These are phyloP conservation scores for Pogona vitticeps DNA, from an alignment of 2,113 vertebrate species.

Conservation along the genomic window DNA sequence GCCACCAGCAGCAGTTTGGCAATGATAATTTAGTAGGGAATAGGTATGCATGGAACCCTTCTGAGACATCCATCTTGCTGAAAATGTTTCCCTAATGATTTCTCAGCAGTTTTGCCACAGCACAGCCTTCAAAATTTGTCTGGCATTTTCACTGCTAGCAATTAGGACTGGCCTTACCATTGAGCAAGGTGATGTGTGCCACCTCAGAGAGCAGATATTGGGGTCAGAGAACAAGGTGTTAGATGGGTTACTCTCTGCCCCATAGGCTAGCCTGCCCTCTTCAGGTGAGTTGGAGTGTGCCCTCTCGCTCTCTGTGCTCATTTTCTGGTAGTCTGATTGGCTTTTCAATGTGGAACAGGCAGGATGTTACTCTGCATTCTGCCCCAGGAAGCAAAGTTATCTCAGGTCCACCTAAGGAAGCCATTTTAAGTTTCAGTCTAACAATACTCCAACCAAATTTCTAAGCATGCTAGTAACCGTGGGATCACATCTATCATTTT, in stretches of 20 bases:
- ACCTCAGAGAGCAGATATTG: neutral
- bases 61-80: neutral
- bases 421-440: neutral
- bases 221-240: neutral
- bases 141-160: neutral
- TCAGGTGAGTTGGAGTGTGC: neutral
- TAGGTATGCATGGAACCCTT: neutral
- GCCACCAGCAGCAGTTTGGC: slow-evolving; percentile 21
- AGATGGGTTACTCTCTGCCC: neutral
- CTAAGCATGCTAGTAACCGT: neutral
- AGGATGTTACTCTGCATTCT: neutral
- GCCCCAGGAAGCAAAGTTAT: neutral
- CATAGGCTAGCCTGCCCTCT: neutral
- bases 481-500: neutral
- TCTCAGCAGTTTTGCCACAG: neutral
- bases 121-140: neutral
- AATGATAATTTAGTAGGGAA: slow-evolving; percentile 17
- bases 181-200: neutral
- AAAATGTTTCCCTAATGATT: neutral
- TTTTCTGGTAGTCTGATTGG: neutral
- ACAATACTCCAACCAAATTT: neutral
- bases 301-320: neutral
- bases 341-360: neutral
- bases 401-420: neutral
- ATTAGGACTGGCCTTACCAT: neutral